Evolutionary conservation across 2,797 vertebrate species (phyloP).

Genomic region (Mormyrus hasselquistii): DNA sequence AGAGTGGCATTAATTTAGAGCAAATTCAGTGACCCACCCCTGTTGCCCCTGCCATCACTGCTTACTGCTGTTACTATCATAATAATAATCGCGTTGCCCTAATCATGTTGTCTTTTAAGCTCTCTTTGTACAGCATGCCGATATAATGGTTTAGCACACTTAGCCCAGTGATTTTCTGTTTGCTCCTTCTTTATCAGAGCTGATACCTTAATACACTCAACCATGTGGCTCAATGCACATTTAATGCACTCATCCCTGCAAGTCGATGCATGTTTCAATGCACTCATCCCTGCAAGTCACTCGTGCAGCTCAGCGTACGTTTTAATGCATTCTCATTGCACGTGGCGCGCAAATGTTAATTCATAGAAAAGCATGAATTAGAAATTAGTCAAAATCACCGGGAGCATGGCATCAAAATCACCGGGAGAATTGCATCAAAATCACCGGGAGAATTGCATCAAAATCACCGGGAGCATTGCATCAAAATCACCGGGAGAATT

Average conservation of each 20-base stretch:
- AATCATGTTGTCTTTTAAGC: not conserved
- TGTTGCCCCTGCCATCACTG: not conserved
- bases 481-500: no score
- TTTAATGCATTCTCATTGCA: not conserved
- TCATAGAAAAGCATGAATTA: not conserved
- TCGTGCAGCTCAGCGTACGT: not conserved
- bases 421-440: no score
- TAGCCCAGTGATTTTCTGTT: not conserved
- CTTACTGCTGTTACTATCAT: not conserved
- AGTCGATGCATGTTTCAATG: not conserved
- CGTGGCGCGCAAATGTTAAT: not conserved
- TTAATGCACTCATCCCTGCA: not conserved
- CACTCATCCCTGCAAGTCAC: not conserved
- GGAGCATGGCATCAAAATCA: not conserved
- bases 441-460: no score
- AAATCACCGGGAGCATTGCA: no score
- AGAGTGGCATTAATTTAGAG: not conserved
- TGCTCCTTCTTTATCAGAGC: not conserved
- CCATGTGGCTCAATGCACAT: not conserved
- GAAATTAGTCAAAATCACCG: not conserved
- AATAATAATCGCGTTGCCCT: not conserved
- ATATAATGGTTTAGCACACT: not conserved
- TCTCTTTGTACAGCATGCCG: not conserved
- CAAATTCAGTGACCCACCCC: not conserved
- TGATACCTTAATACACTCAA: not conserved